phyloP scores from a whole-genome alignment of 2,888 invertebrate genomes.

The Camptogramma bilineatum region DNA sequence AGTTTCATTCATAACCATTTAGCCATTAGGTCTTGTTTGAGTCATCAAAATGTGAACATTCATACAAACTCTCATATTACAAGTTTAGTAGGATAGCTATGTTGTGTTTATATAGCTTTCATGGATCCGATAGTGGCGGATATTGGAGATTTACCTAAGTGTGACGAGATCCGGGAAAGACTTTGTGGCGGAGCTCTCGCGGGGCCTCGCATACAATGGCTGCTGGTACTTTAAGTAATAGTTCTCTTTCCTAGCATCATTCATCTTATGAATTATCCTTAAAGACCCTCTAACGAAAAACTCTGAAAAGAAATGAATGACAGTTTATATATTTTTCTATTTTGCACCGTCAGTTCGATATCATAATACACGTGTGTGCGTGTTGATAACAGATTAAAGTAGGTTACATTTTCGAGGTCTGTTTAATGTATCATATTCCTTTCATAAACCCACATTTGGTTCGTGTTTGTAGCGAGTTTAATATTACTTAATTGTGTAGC shows the following conservation, averaged over 20 bases:
- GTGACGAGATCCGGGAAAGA: slow-evolving; percentile 73
- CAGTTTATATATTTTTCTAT: slow-evolving; percentile 11
- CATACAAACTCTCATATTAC: background rate
- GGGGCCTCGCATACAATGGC: slow-evolving; percentile 64
- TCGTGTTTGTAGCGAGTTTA: slow-evolving; percentile 43
- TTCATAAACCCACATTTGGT: slow-evolving; percentile 42
- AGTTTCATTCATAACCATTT: background rate
- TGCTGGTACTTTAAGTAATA: slow-evolving; percentile 65
- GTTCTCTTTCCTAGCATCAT: slow-evolving; percentile 56
- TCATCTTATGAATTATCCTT: slow-evolving; percentile 48
- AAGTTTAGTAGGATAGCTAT: slow-evolving; percentile 40
- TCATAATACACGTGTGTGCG: slow-evolving; percentile 19
- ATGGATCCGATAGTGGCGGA: slow-evolving; percentile 70
- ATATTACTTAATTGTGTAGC: slow-evolving; percentile 44
- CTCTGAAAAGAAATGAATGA: slow-evolving; percentile 25
- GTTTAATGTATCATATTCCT: slow-evolving; percentile 46
- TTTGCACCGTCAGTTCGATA: slow-evolving; percentile 5
- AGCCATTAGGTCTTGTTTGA: background rate
- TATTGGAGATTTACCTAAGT: slow-evolving; percentile 80
- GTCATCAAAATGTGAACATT: background rate
- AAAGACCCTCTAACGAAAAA: slow-evolving; percentile 33
- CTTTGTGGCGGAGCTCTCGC: slow-evolving; percentile 68
- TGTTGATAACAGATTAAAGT: slow-evolving; percentile 41
- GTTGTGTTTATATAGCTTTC: slow-evolving; percentile 59
- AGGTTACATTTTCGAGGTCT: slow-evolving; percentile 41